These are phyloP conservation scores for Ophiothrix spiculata DNA, from an alignment of 35 echinoderm and acorn worm species.

Conservation along the genomic window DNA sequence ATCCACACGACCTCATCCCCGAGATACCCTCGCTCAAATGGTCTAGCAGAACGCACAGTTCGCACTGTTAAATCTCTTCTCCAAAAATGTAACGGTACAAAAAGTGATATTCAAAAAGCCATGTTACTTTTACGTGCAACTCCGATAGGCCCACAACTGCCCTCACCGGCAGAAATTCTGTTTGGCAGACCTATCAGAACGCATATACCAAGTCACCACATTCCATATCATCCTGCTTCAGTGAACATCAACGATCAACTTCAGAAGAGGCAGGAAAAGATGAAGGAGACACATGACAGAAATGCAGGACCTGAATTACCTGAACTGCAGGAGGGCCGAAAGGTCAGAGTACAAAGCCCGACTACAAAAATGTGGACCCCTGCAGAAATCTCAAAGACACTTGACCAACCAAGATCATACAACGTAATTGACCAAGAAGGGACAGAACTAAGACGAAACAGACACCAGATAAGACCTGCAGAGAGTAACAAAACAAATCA, in stretches of 20 bases:
- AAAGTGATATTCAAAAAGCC: constrained; percentile 14
- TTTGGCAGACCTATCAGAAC: constrained; percentile 35
- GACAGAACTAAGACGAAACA: constrained; percentile 38
- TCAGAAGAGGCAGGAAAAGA: too few relatives aligned
- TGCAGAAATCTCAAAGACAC: constrained; percentile 9
- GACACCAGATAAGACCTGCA: too few relatives aligned
- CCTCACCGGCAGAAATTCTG: constrained; percentile 46
- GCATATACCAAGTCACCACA: constrained; percentile 23
- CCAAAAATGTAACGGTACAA: constrained; percentile 24
- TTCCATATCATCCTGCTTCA: background rate
- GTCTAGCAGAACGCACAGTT: constrained; percentile 40
- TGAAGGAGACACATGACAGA: background rate
- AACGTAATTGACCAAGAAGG: constrained; percentile 17
- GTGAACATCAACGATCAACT: constrained; percentile 5
- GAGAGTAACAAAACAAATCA: too few relatives aligned
- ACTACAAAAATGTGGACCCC: constrained; percentile 35
- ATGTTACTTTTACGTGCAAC: constrained; percentile 28
- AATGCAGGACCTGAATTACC: background rate
- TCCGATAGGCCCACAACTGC: constrained; percentile 18
- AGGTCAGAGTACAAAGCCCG: constrained; percentile 12
- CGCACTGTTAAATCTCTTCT: constrained; percentile 39
- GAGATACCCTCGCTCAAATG: constrained; percentile 49
- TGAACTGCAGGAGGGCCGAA: constrained; percentile 11
- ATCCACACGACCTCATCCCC: constrained; percentile 39
- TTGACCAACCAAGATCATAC: constrained; percentile 36